A percentile compares a stretch with the other conserved stretches of the same genome.
phyloP scores from a whole-genome alignment of 2,113 vertebrate species.

The Dromiciops gliroides region DNA sequence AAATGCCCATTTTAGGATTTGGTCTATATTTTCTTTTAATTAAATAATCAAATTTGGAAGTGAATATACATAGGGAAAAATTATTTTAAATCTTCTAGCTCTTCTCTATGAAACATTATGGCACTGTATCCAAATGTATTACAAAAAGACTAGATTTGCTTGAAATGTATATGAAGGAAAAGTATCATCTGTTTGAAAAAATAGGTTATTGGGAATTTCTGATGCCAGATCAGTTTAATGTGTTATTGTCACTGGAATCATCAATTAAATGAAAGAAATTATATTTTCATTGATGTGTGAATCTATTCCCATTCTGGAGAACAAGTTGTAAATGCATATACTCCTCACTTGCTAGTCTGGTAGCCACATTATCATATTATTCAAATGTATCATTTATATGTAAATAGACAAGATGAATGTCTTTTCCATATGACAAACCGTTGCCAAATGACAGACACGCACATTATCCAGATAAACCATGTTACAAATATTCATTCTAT shows the following conservation, averaged over 20 bases:
- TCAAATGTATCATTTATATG: constrained; percentile 69
- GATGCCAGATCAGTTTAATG: constrained; percentile 62
- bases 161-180: constrained; percentile 35
- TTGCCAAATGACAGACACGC: constrained; percentile 49
- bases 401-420: constrained; percentile 71
- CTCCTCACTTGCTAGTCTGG: constrained; percentile 56
- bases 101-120: constrained; percentile 38
- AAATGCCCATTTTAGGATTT: not conserved
- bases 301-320: constrained; percentile 67
- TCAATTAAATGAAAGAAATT: constrained; percentile 72
- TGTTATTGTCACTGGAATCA: constrained; percentile 62
- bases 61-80: not conserved
- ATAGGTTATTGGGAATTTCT: constrained; percentile 39
- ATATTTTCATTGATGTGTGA: constrained; percentile 68
- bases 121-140: not conserved
- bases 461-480: constrained; percentile 61
- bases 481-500: constrained; percentile 62
- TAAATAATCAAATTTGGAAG: constrained; percentile 11
- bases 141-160: not conserved
- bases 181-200: constrained; percentile 53
- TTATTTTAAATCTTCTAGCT: constrained; percentile 24
- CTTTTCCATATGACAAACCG: constrained; percentile 69
- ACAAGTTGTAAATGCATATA: constrained; percentile 20
- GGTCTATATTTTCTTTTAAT: constrained; percentile 19
- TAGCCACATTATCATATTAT: constrained; percentile 63